Base-by-base conservation (phyloP, 2,888 invertebrate species). In the Caenorhabditis drosophilae region DNA sequence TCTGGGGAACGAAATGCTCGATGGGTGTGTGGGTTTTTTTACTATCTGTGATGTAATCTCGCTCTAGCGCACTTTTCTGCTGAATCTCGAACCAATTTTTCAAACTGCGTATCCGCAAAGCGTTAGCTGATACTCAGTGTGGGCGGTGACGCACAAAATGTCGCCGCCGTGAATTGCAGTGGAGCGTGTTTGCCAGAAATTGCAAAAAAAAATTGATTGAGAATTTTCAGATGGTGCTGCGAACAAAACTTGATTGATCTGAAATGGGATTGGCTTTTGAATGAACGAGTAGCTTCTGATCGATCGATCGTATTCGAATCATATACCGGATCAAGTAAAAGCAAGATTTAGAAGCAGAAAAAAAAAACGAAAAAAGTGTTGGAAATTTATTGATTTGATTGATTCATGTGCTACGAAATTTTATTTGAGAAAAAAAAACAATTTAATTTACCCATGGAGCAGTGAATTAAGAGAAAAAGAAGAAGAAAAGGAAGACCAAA, bases 291-390 rank as follows among this genome's bases (percentile, higher is more conserved):
- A 18, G 53, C 55, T 9, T 53, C 63, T 12, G 78, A 78, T 42
- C 53, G 69, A 15, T 64, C 55, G 4, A 69, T 78, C 35, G 77
- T 78, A 9, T 77, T 71, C 41, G 77, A 78, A 23, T 71, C 70
- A 42, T 77, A 57, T 49, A 49, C 41, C 16, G 68, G 57, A 25
- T 23, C 34, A 2, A 15, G 48, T 23, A 55, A 50, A 42, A 61
- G 54, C 52, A 56, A 62, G 15, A 62, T 57, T 20, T 50, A 25
- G 58, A n/a, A 18, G n/a, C 18, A 20, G 20, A 25, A 18, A 51
- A 59, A 18, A 42, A 53, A 46, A 11, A 27, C 12, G 40, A 9
- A 36, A 16, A 12, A 42, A 20, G 12, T 42, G 22, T 11, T 42
- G 9, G 3, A 18, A 42, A 42, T 42, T 20, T 20, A n/a, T n/a